Evolutionary conservation across 2,797 vertebrate genomes (phyloP).

Genomic region (Enteromius argenteus): DNA sequence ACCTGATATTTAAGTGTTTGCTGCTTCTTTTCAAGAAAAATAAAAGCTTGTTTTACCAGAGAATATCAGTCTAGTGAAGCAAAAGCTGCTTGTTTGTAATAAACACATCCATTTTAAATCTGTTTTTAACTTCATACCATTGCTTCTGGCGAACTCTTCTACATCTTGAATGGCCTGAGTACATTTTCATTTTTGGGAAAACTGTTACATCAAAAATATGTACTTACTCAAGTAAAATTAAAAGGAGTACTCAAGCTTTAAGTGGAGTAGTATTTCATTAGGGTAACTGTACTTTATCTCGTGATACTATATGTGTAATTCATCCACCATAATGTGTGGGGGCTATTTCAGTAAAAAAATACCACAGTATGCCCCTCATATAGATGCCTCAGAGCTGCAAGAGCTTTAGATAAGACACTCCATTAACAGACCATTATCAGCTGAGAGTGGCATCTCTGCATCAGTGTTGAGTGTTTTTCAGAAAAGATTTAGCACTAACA

Average conservation of each 20-base stretch:
- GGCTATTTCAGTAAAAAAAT: conserved; percentile 48
- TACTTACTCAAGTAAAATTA: background rate
- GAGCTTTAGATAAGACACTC: conserved; percentile 76
- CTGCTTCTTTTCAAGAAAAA: no score
- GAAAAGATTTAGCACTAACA: conserved; percentile 61
- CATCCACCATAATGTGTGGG: conserved; percentile 28
- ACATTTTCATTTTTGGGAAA: background rate
- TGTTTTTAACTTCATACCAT: background rate
- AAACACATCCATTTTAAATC: background rate
- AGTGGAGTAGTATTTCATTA: background rate
- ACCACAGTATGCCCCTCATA: conserved; percentile 24
- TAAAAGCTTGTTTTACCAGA: no score
- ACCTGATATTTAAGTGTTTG: no score
- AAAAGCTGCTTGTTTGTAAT: background rate
- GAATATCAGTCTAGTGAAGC: background rate
- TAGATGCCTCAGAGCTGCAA: conserved; percentile 69
- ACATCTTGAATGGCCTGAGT: background rate
- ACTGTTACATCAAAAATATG: background rate
- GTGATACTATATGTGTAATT: background rate
- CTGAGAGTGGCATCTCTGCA: conserved; percentile 65
- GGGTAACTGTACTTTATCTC: background rate
- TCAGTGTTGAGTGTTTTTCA: conserved; percentile 62
- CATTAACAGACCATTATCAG: conserved; percentile 76
- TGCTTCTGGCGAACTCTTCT: background rate
- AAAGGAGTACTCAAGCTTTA: background rate